A percentile compares a stretch with the other conserved stretches of the same genome.
Evolutionary conservation across 2,113 vertebrate species (phyloP).

Genomic region (Lophotis ruficrista): DNA sequence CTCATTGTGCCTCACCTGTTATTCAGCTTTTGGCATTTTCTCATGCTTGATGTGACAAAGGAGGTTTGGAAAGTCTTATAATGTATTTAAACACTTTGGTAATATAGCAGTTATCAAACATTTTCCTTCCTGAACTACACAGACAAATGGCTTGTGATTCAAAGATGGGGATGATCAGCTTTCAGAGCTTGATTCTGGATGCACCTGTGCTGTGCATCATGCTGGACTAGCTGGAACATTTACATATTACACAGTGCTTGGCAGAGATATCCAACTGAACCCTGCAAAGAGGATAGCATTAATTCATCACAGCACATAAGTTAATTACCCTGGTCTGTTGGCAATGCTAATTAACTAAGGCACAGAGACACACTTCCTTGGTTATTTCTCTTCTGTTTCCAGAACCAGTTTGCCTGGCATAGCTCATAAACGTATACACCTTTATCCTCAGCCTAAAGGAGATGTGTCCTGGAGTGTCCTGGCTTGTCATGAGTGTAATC

Average conservation of each 20-base stretch:
- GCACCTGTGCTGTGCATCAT: neutral
- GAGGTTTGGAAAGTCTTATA: neutral
- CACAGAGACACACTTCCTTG: neutral
- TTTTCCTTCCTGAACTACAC: neutral
- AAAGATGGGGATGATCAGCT: neutral
- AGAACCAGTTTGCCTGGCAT: neutral
- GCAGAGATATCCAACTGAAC: neutral
- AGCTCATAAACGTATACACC: neutral
- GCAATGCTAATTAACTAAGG: conserved; percentile 20
- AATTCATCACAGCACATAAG: conserved; percentile 42
- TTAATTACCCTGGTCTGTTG: conserved; percentile 38
- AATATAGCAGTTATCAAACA: neutral
- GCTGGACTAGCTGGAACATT: neutral
- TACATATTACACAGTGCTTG: neutral
- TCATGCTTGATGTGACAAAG: neutral
- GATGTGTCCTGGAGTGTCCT: neutral
- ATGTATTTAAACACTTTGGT: neutral
- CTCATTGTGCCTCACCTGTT: neutral
- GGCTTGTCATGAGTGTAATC: neutral
- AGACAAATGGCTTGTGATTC: neutral
- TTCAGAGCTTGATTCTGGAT: neutral
- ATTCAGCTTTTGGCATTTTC: neutral
- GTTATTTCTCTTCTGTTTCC: conserved; percentile 32
- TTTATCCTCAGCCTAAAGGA: neutral
- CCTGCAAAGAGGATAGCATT: neutral